phyloP scores from a whole-genome alignment of 2,888 invertebrate genomes.

The Coelogynopora nodosa region DNA sequence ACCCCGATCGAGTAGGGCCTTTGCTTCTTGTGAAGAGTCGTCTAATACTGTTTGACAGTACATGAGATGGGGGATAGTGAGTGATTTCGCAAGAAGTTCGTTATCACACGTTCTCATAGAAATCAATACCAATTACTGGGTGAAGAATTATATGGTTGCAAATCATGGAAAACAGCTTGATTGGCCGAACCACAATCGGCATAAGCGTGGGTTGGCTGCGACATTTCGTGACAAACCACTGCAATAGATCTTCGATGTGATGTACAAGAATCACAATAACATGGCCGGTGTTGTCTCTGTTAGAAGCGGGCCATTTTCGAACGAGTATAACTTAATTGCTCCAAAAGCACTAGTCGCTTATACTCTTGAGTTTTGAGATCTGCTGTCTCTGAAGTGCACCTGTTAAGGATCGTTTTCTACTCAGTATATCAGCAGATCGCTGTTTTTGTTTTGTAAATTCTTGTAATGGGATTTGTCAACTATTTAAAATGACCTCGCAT shows the following conservation, averaged over 20 bases:
- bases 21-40: too few relatives aligned
- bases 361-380: background rate
- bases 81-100: too few relatives aligned
- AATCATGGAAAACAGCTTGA: background rate
- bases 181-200: background rate
- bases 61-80: too few relatives aligned
- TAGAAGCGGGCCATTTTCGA: background rate
- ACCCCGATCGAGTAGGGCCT: too few relatives aligned
- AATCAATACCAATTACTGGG: background rate
- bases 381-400: background rate
- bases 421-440: background rate
- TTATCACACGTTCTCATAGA: background rate
- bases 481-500: background rate
- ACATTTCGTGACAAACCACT: background rate
- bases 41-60: too few relatives aligned
- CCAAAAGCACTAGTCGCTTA: background rate
- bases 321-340: background rate
- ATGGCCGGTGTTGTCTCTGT: background rate
- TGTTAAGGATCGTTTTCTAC: background rate
- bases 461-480: background rate
- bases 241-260: background rate
- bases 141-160: background rate
- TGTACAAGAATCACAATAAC: background rate
- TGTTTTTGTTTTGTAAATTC: background rate
- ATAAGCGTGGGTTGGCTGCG: background rate